Evolutionary conservation across 2,888 invertebrate species (phyloP).

Genomic region (Lysandra bellargus): DNA sequence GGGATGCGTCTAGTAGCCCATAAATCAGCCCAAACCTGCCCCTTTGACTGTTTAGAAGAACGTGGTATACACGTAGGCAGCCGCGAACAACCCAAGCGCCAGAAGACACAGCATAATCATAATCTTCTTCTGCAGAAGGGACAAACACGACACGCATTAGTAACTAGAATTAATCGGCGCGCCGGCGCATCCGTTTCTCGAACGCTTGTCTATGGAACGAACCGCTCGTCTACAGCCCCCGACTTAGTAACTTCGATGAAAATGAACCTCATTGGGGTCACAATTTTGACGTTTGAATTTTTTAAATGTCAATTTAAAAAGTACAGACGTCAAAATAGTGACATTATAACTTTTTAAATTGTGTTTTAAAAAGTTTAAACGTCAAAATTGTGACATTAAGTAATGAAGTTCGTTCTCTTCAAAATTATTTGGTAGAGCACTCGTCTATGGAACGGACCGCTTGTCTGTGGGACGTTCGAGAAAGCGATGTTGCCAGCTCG

Average conservation of each 20-base stretch:
- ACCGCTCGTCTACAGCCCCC: constrained; percentile 9
- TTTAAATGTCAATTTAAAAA: no score
- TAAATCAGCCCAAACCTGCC: constrained; percentile 73
- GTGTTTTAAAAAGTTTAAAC: not conserved
- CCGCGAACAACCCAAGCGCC: constrained; percentile 86
- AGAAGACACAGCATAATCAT: constrained; percentile 94
- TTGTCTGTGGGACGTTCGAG: constrained; percentile 29
- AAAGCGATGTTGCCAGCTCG: constrained; percentile 46
- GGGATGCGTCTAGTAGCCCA: constrained; percentile 60
- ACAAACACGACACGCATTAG: constrained; percentile 76
- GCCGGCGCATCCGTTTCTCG: constrained; percentile 47
- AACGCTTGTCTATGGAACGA: constrained; percentile 34
- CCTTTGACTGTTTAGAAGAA: constrained; percentile 73
- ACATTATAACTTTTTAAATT: not conserved
- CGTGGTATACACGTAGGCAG: constrained; percentile 78
- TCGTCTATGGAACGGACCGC: not conserved
- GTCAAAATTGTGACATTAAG: not conserved
- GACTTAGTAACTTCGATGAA: not conserved
- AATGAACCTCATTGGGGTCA: no score
- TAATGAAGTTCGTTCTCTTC: not conserved
- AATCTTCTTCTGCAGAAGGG: constrained; percentile 93
- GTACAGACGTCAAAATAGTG: no score
- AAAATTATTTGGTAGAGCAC: not conserved
- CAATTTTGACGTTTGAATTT: no score
- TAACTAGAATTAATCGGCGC: constrained; percentile 59